Evolutionary conservation across 2,797 vertebrate species (phyloP), one percentile per base, ranked within the genome.

Genomic region (Synaphobranchus kaupii): DNA sequence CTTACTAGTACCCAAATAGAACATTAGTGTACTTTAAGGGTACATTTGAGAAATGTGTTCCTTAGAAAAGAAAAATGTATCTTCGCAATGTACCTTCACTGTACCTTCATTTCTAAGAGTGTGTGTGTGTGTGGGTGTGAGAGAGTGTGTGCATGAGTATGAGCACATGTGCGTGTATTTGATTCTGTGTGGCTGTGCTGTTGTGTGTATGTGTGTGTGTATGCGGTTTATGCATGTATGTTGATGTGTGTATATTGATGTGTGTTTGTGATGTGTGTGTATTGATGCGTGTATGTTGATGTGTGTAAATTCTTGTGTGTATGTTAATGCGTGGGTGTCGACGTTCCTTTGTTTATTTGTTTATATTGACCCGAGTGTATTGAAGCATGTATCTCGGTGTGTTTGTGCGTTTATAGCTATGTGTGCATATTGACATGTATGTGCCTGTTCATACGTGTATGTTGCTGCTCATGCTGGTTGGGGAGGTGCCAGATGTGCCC

Each of bases 131-230:
- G 39, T 76, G 81, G 20, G 25, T 80, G 20, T 5, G 20, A 3
- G 8, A 7, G 4, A 5, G 25, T 63, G 60, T n/a, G 22, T 66
- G 60, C 25, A 6, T 66, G 54, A 13, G 54, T 22, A 22, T 50
- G 85, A 39, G 82, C 48, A 34, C 76, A 3, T 68, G 66, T 28
- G 66, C 66, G n/a, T n/a, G 66, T 12, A 28, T 68, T 6, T 68
- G 3, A 17, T 0, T 76, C 17, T 78, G 44, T 66, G 56, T 17
- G 34, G 66, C 28, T 82, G 66, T 54, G 66, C 60, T 48, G 68
- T 10, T 88, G 86, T 90, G 73, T 91, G 87, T 92, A 76, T 68
- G 88, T 89, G 90, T 84, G 10, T 56, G 47, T 15, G 8, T 88
- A 73, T 87, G 66, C 73, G 39, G 3, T 39, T 39, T 39, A n/a